phyloP scores from a whole-genome alignment of 1,140 invertebrate genomes.

The Drosophila gunungcola region DNA sequence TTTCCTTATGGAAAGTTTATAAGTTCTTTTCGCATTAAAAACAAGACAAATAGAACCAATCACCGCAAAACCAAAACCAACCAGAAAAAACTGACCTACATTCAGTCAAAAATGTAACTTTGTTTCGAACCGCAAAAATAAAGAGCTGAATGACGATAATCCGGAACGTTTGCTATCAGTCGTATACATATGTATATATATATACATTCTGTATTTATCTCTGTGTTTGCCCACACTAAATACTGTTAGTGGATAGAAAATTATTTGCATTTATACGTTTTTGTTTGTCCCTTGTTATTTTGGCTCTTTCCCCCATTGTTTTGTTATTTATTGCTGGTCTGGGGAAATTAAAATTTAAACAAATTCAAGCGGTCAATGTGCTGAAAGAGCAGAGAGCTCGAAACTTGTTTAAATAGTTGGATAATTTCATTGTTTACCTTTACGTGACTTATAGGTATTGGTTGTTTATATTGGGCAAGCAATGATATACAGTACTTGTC shows the following conservation, averaged over 20 bases:
- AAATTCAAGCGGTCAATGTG: slow-evolving; percentile 53
- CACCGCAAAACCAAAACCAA: slow-evolving; percentile 16
- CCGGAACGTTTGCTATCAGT: slow-evolving; percentile 5
- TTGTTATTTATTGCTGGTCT: slow-evolving; percentile 26
- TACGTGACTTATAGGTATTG: background rate
- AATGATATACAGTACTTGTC: slow-evolving; percentile 4
- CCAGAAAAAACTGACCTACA: slow-evolving; percentile 65
- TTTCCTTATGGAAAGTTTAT: slow-evolving; percentile 32
- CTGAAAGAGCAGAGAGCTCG: slow-evolving; percentile 28
- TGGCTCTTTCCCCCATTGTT: background rate
- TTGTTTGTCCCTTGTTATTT: slow-evolving; percentile 15
- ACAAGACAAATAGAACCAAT: slow-evolving; percentile 1
- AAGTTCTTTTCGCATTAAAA: slow-evolving; percentile 30
- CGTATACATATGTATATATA: slow-evolving; percentile 10
- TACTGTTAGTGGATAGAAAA: slow-evolving; percentile 22
- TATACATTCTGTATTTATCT: slow-evolving; percentile 15
- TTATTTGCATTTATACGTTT: slow-evolving; percentile 25
- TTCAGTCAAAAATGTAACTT: slow-evolving; percentile 44
- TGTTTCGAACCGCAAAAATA: slow-evolving; percentile 26
- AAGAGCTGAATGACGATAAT: slow-evolving; percentile 31
- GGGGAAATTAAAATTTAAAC: slow-evolving; percentile 37
- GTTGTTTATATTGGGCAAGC: slow-evolving; percentile 15
- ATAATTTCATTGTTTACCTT: slow-evolving; percentile 27
- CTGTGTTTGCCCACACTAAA: slow-evolving; percentile 32
- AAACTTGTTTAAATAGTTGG: slow-evolving; percentile 29